Base-by-base conservation (phyloP, 2,888 invertebrate genomes). In the Mimachlamys varia region DNA sequence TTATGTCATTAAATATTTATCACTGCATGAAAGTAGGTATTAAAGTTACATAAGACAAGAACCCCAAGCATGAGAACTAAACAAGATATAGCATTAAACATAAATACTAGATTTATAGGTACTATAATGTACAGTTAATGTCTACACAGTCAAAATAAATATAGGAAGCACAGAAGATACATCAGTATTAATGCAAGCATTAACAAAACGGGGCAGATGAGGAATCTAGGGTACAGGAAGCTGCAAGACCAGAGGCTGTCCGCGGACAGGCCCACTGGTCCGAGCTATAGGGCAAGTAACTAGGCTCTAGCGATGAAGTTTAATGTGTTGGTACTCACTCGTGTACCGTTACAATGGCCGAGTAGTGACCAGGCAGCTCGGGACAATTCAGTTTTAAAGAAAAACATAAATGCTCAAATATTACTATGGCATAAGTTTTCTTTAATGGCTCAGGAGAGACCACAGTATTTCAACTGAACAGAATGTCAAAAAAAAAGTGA, bases 171-270 rank as follows among this genome's bases (percentile, higher is more conserved):
- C 33, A 15, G 76, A 76, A 76, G 27, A 76, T 58, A 76, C 33
- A 62, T 62, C 62, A 76, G 76, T 33, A 76, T 76, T 76, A 76
- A 76, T 76, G 76, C 76, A 76, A 76, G 76, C 76, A 76, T 76
- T 76, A 76, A 76, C 76, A 76, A 76, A 76, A 76, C 10, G 76
- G 76, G 76, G 22, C 33, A 0, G 76, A 76, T 76, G 33, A 76
- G 76, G 76, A 76, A 76, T 27, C 76, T 76, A 33, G 76, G 76
- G 22, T 76, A 76, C 76, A 76, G 76, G 76, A 76, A 76, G 76
- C 76, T 76, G 33, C 22, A 33, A 76, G 27, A 33, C 76, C 76
- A 76, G 76, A 33, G 76, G 10, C 76, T 76, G 22, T 33, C 76
- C 13, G 15, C 13, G 1, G 53, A 53, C 53, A 53, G 12, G 15